These are phyloP conservation scores for Aspidoscelis tigris DNA, from an alignment of 2,113 vertebrate genomes.

Conservation along the genomic window DNA sequence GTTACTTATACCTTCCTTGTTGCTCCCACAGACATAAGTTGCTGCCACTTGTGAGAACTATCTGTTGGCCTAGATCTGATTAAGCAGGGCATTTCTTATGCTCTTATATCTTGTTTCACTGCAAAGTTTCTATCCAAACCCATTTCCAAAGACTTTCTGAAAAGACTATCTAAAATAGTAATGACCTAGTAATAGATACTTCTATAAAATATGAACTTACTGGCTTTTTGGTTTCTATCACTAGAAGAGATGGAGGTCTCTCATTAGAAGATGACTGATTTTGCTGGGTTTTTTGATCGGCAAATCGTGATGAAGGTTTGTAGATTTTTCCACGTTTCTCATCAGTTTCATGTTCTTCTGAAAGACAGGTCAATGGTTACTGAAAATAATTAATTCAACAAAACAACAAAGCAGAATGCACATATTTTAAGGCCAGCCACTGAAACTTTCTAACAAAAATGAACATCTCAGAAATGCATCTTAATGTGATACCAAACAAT, in stretches of 20 bases:
- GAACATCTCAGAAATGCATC: no score
- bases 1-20: no score
- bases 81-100: neutral
- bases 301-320: constrained; percentile 92
- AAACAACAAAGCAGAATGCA: neutral
- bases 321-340: constrained; percentile 97
- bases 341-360: constrained; percentile 91
- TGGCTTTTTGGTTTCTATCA: constrained; percentile 90
- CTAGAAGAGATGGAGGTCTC: constrained; percentile 88
- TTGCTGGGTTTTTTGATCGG: constrained; percentile 88
- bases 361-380: constrained; percentile 57
- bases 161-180: neutral
- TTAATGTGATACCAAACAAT: neutral
- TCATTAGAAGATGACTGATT: constrained; percentile 83
- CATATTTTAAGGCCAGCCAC: neutral
- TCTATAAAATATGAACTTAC: constrained; percentile 78
- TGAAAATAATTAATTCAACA: neutral
- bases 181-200: neutral
- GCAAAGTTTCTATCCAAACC: neutral
- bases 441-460: no score
- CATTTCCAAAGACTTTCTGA: neutral
- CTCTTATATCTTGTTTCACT: neutral
- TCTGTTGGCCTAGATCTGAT: no score
- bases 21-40: no score
- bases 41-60: no score